These are phyloP conservation scores for Pelodytes ibericus DNA, from an alignment of 2,797 vertebrate genomes.

Conservation along the genomic window DNA sequence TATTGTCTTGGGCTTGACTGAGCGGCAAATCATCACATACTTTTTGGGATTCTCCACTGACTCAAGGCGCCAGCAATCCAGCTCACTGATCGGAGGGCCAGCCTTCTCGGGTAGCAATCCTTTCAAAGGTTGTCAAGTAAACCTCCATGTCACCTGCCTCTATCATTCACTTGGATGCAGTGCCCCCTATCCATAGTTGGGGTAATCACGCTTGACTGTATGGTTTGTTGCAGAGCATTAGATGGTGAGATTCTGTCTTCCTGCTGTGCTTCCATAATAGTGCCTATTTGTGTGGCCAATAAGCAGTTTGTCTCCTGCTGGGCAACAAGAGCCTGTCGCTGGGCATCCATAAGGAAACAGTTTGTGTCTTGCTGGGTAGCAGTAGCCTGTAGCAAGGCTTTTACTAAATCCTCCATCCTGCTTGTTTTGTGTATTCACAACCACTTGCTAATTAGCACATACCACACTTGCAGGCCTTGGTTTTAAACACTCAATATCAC, in stretches of 20 bases:
- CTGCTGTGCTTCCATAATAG: not conserved
- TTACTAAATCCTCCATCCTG: not conserved
- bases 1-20: too few relatives aligned
- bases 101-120: not conserved
- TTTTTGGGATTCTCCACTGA: too few relatives aligned
- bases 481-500: too few relatives aligned
- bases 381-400: not conserved
- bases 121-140: slow-evolving; percentile 3
- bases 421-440: not conserved
- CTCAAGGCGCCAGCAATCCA: not conserved
- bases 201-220: not conserved
- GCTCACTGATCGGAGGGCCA: not conserved
- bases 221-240: not conserved
- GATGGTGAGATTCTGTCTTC: not conserved
- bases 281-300: not conserved
- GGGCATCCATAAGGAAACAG: not conserved
- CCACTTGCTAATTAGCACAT: not conserved
- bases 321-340: not conserved
- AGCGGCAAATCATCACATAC: too few relatives aligned
- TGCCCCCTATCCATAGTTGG: too few relatives aligned
- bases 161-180: not conserved
- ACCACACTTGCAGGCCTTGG: not conserved
- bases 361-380: not conserved
- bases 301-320: not conserved
- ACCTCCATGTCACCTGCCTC: not conserved